phyloP scores from a whole-genome alignment of 2,888 invertebrate genomes.

The Cenopis cana region DNA sequence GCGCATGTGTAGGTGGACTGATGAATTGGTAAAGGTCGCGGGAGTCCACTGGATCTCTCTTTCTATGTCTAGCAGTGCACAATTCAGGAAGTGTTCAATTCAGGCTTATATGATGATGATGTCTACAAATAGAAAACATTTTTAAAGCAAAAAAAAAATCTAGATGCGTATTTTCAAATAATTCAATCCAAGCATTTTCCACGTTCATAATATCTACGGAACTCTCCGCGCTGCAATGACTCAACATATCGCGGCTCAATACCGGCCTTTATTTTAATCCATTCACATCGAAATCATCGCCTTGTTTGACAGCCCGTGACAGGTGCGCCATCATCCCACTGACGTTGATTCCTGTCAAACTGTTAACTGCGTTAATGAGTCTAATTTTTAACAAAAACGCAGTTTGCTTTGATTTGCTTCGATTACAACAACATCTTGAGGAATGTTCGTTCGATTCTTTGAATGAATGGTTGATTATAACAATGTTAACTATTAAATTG shows the following conservation, averaged over 20 bases:
- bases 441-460: not conserved
- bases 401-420: slow-evolving; percentile 26
- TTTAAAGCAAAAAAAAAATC: no score
- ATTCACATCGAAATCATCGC: slow-evolving; percentile 55
- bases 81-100: no score
- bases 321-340: slow-evolving; percentile 60
- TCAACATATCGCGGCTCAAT: slow-evolving; percentile 68
- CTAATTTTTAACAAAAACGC: slow-evolving; percentile 42
- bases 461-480: slow-evolving; percentile 8
- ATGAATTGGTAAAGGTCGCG: no score
- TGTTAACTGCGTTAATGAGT: slow-evolving; percentile 44
- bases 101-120: no score
- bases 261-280: slow-evolving; percentile 77
- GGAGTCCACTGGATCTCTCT: no score
- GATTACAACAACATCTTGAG: slow-evolving; percentile 22
- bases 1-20: no score
- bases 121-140: no score
- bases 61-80: no score
- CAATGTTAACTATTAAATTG: slow-evolving; percentile 1
- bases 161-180: no score
- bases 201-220: slow-evolving; percentile 12
- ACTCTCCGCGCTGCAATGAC: slow-evolving; percentile 57
- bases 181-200: not conserved
- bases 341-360: slow-evolving; percentile 38
- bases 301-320: slow-evolving; percentile 75